Evolutionary conservation across 2,113 vertebrate genomes (phyloP), one percentile per base, ranked within the genome.

Genomic region (Protomyctophum bolini): DNA sequence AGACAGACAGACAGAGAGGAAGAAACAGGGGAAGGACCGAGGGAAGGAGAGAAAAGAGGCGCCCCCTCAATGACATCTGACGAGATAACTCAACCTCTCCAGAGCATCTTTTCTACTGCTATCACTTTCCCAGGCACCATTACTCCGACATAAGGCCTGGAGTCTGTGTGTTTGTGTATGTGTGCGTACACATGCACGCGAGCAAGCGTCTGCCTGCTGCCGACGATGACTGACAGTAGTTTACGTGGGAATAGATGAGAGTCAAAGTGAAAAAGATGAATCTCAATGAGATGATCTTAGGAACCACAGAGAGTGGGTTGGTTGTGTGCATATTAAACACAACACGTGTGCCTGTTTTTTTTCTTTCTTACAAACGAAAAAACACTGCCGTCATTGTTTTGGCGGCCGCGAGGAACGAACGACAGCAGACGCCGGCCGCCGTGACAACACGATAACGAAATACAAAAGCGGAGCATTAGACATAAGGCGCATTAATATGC

Each of bases 71-170:
- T 90, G 86, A 88, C 89, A 90, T 87, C 87, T 85, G 80, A 82
- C 82, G 79, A 89, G 89, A 93, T 89, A 93, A 92, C 86, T 91
- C 83, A 79, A 1, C 33, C 87, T 87, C 88, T 87, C 85, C 81
- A 85, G 85, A 88, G 87, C 83, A 86, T 86, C 83, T 88, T 88
- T 87, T 88, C 84, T 85, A 73, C 79, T 77, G 78, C 89, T 91
- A 92, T 92, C 90, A 88, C 83, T 88, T 91, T 90, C 86, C 80
- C 85, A 90, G 87, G 85, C 88, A 87, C 76, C 51, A 21, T 67
- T 85, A 66, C 69, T 72, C 80, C 80, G 74, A 81, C 88, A 87
- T 81, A 78, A 78, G 86, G 83, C 85, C 80, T 81, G 70, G 69
- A 81, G 75, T 79, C 80, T 72, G 68, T 65, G 73, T 63, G 71